Base-by-base conservation (phyloP, 2,888 invertebrate genomes). In the Hemistola chrysoprasaria region DNA sequence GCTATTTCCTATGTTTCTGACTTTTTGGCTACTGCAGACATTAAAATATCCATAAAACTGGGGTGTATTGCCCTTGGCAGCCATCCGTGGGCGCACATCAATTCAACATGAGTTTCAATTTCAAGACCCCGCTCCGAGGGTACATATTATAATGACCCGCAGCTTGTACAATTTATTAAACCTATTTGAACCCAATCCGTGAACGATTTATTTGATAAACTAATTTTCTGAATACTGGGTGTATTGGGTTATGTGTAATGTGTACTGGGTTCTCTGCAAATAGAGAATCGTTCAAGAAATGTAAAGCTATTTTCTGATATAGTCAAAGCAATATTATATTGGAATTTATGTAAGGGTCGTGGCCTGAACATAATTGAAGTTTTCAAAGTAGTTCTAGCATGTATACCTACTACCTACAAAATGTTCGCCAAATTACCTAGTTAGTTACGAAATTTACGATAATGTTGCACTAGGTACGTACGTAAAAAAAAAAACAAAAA, bases 111-210 rank as follows among this genome's bases (percentile, higher is more conserved):
- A 65, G 61, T 62, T 63, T 65, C 65, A 64, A 66, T 66, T 65
- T 56, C 43, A 52, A 60, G 51, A 56, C 62, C 59, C 40, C 59
- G 52, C 53, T 51, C 44, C 53, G 66, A 63, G 65, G 70, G 68
- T 67, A 53, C 59, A 65, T 68, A 66, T 74, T 71, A 63, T 74
- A 80, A 80, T 71, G 69, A 72, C 66, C 56, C 56, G 61, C 45
- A 49, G 45, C 64, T 68, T 66, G 59, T 70, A 71, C 54, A 61
- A 67, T 62, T 66, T 68, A 65, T 73, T 72, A 66, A 65, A 56
- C 59, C 58, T 53, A 56, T 60, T 59, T 56, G 9, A 34, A 36
- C 44, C 25, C 40, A 35, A 21, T 25, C 35, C n/a, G 22, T 21
- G 40, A 44, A 36, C 16, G 6, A 44, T 30, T 30, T 36, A 11